phyloP scores from a whole-genome alignment of 1,140 invertebrate species.

The Theocolax elegans region DNA sequence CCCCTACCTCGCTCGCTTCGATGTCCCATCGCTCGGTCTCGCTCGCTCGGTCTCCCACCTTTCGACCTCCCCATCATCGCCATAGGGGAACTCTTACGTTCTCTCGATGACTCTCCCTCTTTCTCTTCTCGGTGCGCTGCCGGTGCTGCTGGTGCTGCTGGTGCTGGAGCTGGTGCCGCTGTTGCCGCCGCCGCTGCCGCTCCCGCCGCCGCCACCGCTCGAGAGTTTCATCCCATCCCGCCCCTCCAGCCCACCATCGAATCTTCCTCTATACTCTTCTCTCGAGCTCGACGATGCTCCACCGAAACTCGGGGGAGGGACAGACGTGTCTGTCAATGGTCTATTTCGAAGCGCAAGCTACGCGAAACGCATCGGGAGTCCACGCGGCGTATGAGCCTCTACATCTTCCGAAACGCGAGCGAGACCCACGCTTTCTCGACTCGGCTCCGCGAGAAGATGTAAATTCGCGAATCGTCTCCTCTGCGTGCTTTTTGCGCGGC shows the following conservation, averaged over 20 bases:
- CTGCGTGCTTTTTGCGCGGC: too few species aligned
- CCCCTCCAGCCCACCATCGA: too few species aligned
- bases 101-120: constrained; percentile 48
- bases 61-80: constrained; percentile 43
- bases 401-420: constrained; percentile 11
- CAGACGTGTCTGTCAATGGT: constrained; percentile 11
- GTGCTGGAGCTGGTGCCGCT: too few species aligned
- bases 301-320: neutral
- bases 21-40: constrained; percentile 48
- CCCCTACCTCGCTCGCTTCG: constrained; percentile 37
- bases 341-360: constrained; percentile 29
- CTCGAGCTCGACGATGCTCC: too few species aligned
- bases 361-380: constrained; percentile 20
- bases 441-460: too few species aligned
- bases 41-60: constrained; percentile 48
- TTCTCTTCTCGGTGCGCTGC: constrained; percentile 41
- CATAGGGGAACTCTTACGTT: constrained; percentile 38
- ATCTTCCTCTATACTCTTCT: too few species aligned
- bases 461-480: too few species aligned
- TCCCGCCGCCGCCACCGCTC: too few species aligned
- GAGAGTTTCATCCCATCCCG: too few species aligned
- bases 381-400: too few species aligned
- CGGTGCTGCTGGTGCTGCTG: constrained; percentile 40
- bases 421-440: too few species aligned
- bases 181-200: neutral